phyloP scores from a whole-genome alignment of 1,140 invertebrate genomes.

The Lordiphosa collinella region DNA sequence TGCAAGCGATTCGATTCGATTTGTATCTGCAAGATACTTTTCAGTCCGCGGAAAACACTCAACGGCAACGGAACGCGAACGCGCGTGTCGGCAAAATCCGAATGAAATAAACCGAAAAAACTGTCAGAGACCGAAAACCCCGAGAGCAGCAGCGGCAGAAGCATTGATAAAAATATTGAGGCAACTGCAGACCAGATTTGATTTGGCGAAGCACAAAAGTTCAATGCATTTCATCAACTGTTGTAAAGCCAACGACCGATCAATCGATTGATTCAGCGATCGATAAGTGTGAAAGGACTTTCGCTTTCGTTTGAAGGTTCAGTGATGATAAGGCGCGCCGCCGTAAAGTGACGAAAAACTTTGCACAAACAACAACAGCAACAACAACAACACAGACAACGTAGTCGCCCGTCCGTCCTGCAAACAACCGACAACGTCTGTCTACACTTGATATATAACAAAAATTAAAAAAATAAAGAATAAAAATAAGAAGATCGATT shows the following conservation, averaged over 20 bases:
- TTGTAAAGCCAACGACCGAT: conserved; percentile 15
- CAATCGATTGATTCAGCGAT: conserved; percentile 13
- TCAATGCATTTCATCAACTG: conserved; percentile 27
- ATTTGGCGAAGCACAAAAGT: neutral
- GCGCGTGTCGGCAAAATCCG: conserved; percentile 49
- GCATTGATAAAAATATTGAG: conserved; percentile 19
- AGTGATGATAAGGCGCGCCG: conserved; percentile 24
- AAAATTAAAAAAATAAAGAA: conserved; percentile 26
- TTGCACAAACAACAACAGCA: conserved; percentile 22
- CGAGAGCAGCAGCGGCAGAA: conserved; percentile 31
- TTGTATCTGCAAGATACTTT: too few relatives aligned
- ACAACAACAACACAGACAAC: conserved; percentile 22
- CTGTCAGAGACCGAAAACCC: conserved; percentile 42
- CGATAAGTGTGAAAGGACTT: conserved; percentile 47
- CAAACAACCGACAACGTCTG: conserved; percentile 56
- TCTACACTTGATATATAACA: conserved; percentile 41
- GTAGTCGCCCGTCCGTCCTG: conserved; percentile 20
- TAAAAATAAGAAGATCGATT: conserved; percentile 47
- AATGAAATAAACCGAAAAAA: conserved; percentile 30
- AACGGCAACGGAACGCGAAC: conserved; percentile 52
- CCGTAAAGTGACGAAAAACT: conserved; percentile 30
- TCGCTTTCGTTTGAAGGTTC: conserved; percentile 37
- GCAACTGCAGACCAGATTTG: neutral
- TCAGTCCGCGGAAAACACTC: conserved; percentile 20
- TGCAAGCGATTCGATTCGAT: too few relatives aligned